Evolutionary conservation across 1,140 invertebrate species (phyloP), one percentile per base, ranked within the genome.

Genomic region (Camponotus pennsylvanicus): DNA sequence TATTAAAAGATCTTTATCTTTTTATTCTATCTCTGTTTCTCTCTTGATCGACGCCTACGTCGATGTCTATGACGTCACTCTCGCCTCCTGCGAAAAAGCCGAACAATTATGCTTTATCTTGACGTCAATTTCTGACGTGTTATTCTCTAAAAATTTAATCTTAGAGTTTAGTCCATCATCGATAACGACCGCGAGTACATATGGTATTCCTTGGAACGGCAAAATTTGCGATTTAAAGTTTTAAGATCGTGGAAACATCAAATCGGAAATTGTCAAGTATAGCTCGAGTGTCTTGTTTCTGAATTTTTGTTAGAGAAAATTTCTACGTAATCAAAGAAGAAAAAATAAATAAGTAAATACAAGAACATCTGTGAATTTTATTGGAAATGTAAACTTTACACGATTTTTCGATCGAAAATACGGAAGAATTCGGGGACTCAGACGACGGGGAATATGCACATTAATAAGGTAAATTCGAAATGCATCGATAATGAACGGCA

Each of bases 41-140:
- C 13, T 73, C 7, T 34, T 18, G 42, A 40, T 40, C 34, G 4
- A 80, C 21, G 15, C 66, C 32, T 79, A 57, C n/a, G 8, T 70
- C 0, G 7, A 37, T 45, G 11, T 34, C 15, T 15, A n/a, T 45
- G 63, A 42, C 13, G 42, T 59, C 37, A 32, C 2, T 37, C 8
- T 21, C 3, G 13, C 37, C 18, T 69, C n/a, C 21, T 21, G 21
- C 9, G 8, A 70, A 57, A 69, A 70, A 18, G 15, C 15, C 15
- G 27, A 27, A 37, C 11, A 6, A 61, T 52, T 37, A 40, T 15
- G 21, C 3, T 52, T 66, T 67, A 66, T 52, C 32, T 21, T 34
- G 78, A 70, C 9, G 15, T 80, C 37, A 59, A 57, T 80, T 2
- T 67, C 42, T 80, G 21, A 70, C 21, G 15, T 57, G 8, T 27